phyloP scores from a whole-genome alignment of 2,888 invertebrate species.

The Melitaea athalia region DNA sequence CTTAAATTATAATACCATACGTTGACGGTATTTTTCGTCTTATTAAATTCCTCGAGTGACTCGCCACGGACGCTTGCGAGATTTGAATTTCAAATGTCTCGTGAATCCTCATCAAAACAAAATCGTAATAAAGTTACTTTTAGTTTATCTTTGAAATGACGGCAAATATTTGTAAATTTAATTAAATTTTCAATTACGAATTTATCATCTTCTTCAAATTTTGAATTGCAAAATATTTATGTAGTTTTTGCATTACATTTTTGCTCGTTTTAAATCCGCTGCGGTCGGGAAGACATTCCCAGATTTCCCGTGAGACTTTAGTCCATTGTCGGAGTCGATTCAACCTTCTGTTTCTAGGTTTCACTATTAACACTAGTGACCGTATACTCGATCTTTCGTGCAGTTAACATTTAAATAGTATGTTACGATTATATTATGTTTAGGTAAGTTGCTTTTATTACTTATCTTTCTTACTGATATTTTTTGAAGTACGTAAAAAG shows the following conservation, averaged over 20 bases:
- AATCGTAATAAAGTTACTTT: background rate
- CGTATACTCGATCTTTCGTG: constrained; percentile 2
- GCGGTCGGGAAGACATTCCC: constrained; percentile 27
- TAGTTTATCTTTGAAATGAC: constrained; percentile 3
- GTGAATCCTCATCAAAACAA: background rate
- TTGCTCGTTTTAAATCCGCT: constrained; percentile 23
- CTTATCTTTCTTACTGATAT: background rate
- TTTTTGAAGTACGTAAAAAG: background rate
- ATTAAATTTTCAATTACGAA: background rate
- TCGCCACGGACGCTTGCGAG: background rate
- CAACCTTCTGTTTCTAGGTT: constrained; percentile 16
- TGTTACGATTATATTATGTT: background rate
- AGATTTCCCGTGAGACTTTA: constrained; percentile 34
- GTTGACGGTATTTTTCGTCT: background rate
- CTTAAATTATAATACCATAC: constrained; percentile 19
- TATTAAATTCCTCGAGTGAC: background rate
- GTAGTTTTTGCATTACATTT: constrained; percentile 24
- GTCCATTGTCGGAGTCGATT: constrained; percentile 14
- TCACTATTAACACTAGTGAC: constrained; percentile 23
- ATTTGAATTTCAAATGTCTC: constrained; percentile 6
- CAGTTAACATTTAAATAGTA: background rate
- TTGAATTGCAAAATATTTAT: constrained; percentile 9
- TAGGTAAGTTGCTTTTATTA: background rate
- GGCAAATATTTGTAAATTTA: background rate
- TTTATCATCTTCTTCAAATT: background rate